Evolutionary conservation across 2,113 vertebrate species (phyloP).

Genomic region (Orientallactaga bullata): DNA sequence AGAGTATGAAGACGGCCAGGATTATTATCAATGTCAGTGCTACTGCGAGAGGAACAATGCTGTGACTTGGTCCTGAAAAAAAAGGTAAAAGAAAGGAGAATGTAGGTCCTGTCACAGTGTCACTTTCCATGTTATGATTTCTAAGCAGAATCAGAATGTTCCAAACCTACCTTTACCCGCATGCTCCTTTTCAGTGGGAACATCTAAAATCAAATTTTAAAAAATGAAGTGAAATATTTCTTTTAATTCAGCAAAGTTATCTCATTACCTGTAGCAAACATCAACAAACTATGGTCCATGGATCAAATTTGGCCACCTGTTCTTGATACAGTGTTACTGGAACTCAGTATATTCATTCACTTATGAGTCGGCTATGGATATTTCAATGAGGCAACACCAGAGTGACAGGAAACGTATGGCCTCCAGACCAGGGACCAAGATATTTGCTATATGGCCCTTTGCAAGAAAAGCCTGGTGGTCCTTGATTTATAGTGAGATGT

Average conservation of each 20-base stretch:
- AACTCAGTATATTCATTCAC: neutral
- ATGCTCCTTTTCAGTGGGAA: constrained; percentile 83
- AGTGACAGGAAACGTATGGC: neutral
- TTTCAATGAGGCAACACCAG: neutral
- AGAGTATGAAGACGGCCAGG: constrained; percentile 84
- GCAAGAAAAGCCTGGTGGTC: neutral
- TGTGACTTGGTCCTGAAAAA: constrained; percentile 88
- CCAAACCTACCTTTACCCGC: constrained; percentile 88
- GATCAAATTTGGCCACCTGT: neutral
- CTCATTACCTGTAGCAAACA: neutral
- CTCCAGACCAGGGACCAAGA: neutral
- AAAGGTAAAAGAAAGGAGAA: constrained; percentile 41
- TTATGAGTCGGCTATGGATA: neutral
- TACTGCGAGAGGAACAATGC: constrained; percentile 86
- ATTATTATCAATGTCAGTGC: constrained; percentile 87
- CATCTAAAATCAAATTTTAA: constrained; percentile 87
- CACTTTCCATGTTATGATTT: constrained; percentile 25
- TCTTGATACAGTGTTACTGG: constrained; percentile 35
- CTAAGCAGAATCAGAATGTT: constrained; percentile 47
- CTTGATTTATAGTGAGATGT: neutral
- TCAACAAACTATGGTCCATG: neutral
- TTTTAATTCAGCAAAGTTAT: constrained; percentile 48
- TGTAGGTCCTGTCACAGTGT: neutral
- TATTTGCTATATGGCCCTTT: constrained; percentile 20
- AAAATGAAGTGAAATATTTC: constrained; percentile 30